Evolutionary conservation across 2,888 invertebrate genomes (phyloP).

Genomic region (Lymantria dispar): DNA sequence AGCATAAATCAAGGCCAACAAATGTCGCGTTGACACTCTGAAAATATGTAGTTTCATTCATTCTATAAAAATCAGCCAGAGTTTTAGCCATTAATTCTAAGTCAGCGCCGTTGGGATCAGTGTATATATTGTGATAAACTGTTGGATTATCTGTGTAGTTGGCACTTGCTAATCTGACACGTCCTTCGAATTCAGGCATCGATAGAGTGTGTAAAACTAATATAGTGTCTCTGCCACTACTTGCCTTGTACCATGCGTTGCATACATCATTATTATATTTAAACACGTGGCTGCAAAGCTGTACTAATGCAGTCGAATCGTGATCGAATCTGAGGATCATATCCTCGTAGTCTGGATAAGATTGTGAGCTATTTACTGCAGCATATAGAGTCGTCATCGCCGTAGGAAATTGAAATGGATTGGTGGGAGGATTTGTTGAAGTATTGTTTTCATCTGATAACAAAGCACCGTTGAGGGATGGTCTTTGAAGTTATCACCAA

Average conservation of each 20-base stretch:
- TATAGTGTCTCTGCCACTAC: conserved; percentile 3
- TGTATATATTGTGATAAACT: conserved; percentile 9
- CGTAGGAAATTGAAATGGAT: conserved; percentile 28
- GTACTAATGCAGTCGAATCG: conserved; percentile 7
- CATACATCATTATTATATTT: conserved; percentile 57
- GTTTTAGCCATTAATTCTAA: conserved; percentile 25
- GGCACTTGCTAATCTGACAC: conserved; percentile 6
- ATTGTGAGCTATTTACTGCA: conserved; percentile 20
- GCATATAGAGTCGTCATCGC: conserved; percentile 24
- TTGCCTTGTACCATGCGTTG: conserved; percentile 28
- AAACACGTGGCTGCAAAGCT: conserved; percentile 60
- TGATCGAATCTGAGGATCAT: conserved; percentile 21
- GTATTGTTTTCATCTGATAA: conserved; percentile 6
- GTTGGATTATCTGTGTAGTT: conserved; percentile 33
- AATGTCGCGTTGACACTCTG: conserved; percentile 22
- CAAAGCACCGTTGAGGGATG: conserved; percentile 3
- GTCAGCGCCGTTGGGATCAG: conserved; percentile 22
- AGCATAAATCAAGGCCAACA: conserved; percentile 31
- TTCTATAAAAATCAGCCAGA: conserved; percentile 32
- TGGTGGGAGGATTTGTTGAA: conserved; percentile 2
- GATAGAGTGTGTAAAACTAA: conserved; percentile 6
- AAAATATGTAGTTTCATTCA: conserved; percentile 33
- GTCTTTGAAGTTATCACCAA: conserved; percentile 15
- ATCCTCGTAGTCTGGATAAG: conserved; percentile 29
- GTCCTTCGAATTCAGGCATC: conserved; percentile 10